Percentiles rank a stretch among this genome's conserved stretches.
Evolutionary conservation across 2,797 vertebrate species (phyloP).

Genomic region (Sorex maritimensis): DNA sequence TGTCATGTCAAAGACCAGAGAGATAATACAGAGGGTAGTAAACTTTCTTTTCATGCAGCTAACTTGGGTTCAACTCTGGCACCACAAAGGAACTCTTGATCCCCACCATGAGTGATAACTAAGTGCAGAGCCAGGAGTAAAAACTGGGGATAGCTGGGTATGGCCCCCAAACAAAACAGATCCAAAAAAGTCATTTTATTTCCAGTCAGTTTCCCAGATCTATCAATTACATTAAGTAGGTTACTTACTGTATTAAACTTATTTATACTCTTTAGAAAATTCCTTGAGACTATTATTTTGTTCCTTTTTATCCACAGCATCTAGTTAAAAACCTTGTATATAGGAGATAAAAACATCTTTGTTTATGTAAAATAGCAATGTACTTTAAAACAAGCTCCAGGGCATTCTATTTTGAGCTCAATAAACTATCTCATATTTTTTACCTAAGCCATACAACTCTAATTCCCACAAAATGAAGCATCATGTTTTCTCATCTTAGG

Average conservation of each 20-base stretch:
- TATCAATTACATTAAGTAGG: background rate
- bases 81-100: too few species aligned
- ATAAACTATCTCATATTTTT: background rate
- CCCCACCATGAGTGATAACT: too few species aligned
- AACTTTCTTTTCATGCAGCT: too few species aligned
- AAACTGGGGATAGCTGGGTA: too few species aligned
- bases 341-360: constrained; percentile 13
- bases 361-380: constrained; percentile 37
- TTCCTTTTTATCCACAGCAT: constrained; percentile 11
- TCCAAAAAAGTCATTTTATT: background rate
- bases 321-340: background rate
- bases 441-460: constrained; percentile 2
- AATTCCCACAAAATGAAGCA: constrained; percentile 9
- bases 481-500: background rate
- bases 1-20: background rate
- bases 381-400: background rate
- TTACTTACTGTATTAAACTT: background rate
- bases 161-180: too few species aligned
- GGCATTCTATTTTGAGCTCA: constrained; percentile 22
- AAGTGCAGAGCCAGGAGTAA: too few species aligned
- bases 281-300: constrained; percentile 41
- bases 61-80: too few species aligned
- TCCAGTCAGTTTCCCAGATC: background rate
- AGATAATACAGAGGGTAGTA: too few species aligned
- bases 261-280: constrained; percentile 1